Evolutionary conservation across 2,113 vertebrate genomes (phyloP).

Genomic region (Columbina picui): DNA sequence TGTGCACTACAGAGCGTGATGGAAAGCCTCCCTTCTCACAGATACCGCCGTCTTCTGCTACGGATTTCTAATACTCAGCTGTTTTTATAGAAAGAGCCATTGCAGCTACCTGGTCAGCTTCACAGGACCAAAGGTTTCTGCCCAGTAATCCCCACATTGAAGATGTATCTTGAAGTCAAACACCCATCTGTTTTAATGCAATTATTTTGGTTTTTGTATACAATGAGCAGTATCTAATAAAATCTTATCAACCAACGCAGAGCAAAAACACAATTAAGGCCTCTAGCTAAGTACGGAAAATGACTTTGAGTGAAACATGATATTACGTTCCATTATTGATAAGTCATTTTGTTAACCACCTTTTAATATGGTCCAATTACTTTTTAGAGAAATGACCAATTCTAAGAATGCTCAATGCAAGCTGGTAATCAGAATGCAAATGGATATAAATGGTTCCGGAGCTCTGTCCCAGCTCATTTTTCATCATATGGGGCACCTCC

Average conservation of each 20-base stretch:
- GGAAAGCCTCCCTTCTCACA: neutral
- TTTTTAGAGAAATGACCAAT: neutral
- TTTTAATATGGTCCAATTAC: neutral
- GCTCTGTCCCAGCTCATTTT: neutral
- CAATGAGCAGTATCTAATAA: neutral
- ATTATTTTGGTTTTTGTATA: neutral
- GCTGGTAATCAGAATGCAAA: neutral
- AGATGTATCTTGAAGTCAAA: neutral
- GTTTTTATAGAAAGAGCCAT: neutral
- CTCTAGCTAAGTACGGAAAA: neutral
- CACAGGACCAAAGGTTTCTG: neutral
- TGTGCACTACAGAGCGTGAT: neutral
- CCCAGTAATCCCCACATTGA: neutral
- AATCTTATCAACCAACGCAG: neutral
- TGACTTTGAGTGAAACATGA: neutral
- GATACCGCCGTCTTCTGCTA: neutral
- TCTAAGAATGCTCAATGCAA: neutral
- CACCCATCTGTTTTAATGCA: neutral
- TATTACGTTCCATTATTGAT: neutral
- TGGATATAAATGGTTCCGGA: neutral
- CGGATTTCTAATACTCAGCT: neutral
- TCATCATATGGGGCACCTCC: neutral
- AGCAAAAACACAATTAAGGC: neutral
- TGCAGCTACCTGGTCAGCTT: neutral
- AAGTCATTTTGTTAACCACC: neutral